Conservation (phyloP, 1,140 invertebrate species). For the Arion vulgaris region DNA sequence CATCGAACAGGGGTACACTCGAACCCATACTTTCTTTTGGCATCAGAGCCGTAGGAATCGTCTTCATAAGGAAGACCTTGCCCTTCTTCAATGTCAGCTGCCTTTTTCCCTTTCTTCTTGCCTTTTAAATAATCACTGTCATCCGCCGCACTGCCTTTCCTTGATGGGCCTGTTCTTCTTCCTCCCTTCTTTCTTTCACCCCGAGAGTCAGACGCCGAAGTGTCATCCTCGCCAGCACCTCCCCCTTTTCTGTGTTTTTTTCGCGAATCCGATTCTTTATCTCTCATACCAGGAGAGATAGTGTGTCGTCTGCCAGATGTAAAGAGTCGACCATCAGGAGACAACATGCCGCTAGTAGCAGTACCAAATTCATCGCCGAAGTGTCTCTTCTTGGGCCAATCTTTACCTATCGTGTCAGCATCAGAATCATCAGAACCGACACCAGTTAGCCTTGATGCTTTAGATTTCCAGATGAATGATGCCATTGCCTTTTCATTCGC, state of each 20-base stretch:
- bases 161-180: not conserved
- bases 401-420: no score
- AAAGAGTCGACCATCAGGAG: no score
- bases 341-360: no score
- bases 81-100: not conserved
- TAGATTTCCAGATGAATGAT: not conserved
- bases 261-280: no score
- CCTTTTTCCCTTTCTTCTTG: not conserved
- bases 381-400: no score
- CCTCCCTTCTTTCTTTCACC: no score
- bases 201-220: not conserved
- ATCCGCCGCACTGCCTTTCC: not conserved
- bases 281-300: no score
- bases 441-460: not conserved
- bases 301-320: no score
- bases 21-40: not conserved
- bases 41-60: not conserved
- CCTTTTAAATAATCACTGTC: not conserved
- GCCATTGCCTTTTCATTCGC: not conserved
- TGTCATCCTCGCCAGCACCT: not conserved
- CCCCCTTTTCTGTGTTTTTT: not conserved
- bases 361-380: no score
- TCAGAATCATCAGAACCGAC: not conserved
- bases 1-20: not conserved
- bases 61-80: not conserved